phyloP scores from a whole-genome alignment of 2,888 invertebrate species.

The Operophtera brumata region DNA sequence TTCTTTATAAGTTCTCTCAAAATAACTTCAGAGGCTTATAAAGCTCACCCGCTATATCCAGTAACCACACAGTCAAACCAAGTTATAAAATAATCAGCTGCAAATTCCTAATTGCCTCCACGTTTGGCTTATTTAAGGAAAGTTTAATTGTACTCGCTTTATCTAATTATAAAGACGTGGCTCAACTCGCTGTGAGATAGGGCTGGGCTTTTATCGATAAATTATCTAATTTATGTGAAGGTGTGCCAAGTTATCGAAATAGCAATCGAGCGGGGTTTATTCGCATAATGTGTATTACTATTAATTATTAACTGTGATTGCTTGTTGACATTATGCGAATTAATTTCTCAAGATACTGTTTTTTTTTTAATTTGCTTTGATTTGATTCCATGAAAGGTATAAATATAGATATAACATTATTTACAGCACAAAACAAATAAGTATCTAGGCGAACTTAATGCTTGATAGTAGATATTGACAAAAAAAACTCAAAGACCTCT shows the following conservation, averaged over 20 bases:
- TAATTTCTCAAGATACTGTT: too few relatives aligned
- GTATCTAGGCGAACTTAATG: too few relatives aligned
- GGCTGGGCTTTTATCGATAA: slow-evolving; percentile 32
- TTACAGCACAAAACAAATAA: too few relatives aligned
- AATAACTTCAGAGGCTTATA: too few relatives aligned
- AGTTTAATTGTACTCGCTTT: slow-evolving; percentile 77
- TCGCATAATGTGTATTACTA: neutral
- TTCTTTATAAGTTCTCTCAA: too few relatives aligned
- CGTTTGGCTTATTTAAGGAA: slow-evolving; percentile 77
- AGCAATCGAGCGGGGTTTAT: neutral
- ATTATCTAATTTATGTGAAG: slow-evolving; percentile 12
- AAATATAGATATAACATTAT: too few relatives aligned
- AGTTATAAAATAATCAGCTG: slow-evolving; percentile 72
- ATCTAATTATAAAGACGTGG: slow-evolving; percentile 76
- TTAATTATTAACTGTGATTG: neutral
- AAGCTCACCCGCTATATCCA: slow-evolving; percentile 14
- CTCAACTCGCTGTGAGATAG: slow-evolving; percentile 50
- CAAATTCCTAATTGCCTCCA: slow-evolving; percentile 71
- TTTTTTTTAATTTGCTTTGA: too few relatives aligned
- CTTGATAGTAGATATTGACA: too few relatives aligned
- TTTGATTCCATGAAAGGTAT: too few relatives aligned
- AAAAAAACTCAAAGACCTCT: too few relatives aligned
- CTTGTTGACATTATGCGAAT: too few relatives aligned
- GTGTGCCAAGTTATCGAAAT: slow-evolving; percentile 4
- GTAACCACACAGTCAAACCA: slow-evolving; percentile 28